Evolutionary conservation across 2,888 invertebrate genomes (phyloP).

Genomic region (Spilosoma lubricipeda): DNA sequence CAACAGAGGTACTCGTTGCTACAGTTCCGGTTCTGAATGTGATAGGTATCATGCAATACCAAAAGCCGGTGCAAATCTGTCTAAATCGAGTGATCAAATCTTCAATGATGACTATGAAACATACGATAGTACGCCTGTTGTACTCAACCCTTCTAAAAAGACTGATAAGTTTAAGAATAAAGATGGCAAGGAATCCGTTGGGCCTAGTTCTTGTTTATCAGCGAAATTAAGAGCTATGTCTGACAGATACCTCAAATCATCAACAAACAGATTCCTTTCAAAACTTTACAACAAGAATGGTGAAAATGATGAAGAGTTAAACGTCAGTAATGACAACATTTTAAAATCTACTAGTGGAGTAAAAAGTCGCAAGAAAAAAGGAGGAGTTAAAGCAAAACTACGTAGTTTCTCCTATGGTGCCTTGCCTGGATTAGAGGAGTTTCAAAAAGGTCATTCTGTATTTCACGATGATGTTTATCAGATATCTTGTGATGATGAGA

Average conservation of each 20-base stretch:
- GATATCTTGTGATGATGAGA: slow-evolving; percentile 83
- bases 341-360: slow-evolving; percentile 67
- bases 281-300: slow-evolving; percentile 87
- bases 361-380: slow-evolving; percentile 77
- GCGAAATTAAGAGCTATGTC: slow-evolving; percentile 91
- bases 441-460: slow-evolving; percentile 87
- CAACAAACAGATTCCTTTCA: slow-evolving; percentile 89
- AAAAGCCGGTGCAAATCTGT: slow-evolving; percentile 78
- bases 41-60: slow-evolving; percentile 80
- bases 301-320: slow-evolving; percentile 67
- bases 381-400: slow-evolving; percentile 83
- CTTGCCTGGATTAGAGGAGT: slow-evolving; percentile 90
- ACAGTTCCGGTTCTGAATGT: slow-evolving; percentile 84
- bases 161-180: slow-evolving; percentile 82
- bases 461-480: slow-evolving; percentile 87
- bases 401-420: slow-evolving; percentile 92
- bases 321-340: slow-evolving; percentile 65
- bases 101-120: slow-evolving; percentile 83
- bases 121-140: slow-evolving; percentile 66
- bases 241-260: slow-evolving; percentile 89
- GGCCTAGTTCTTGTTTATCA: slow-evolving; percentile 88
- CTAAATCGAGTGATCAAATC: slow-evolving; percentile 85
- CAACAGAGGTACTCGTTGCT: slow-evolving; percentile 78
- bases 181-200: slow-evolving; percentile 80
- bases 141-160: slow-evolving; percentile 77